Base-by-base conservation (phyloP, 2,888 invertebrate species). In the Epistrophella euchroma region DNA sequence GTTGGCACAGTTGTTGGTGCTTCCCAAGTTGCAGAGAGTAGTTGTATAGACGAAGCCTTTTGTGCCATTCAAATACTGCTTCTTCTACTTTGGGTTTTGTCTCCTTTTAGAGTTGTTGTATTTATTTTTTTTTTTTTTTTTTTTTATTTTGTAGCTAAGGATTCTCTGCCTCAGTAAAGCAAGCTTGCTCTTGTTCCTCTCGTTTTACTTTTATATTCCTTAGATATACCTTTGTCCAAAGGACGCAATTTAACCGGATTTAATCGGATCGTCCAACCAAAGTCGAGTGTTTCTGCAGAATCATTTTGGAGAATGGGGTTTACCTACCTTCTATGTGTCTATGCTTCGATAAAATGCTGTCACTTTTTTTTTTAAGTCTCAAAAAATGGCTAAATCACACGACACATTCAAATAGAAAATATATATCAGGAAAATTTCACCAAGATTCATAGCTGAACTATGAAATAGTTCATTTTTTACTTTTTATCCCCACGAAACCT, bases 191-290 rank as follows among this genome's bases (percentile, higher is more conserved):
- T 22, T 71, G 40, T 64, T 62, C 19, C 45, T 64, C 13, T 45
- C 7, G 17, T 62, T 62, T 0, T n/a, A n/a, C 43, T 62, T 62
- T 25, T 60, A 25, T 60, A 25, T 66, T 66, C 40, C n/a, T 64
- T 55, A 10, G 19, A 37, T 71, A 71, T 56, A 32, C 86, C 82
- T 86, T 82, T 77, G 62, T 81, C 70, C 73, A 13, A 81, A 81
- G 81, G 70, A 81, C 81, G 85, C 82, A 86, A 86, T 86, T 82
- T 86, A 86, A 86, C 32, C 66, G 82, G 86, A 86, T 82, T 86
- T 82, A 86, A 86, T 82, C 71, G 77, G 86, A 78, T 78, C 35
- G 77, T 52, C 82, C 77, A 74, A 86, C 85, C 85, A 64, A 56
- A 45, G 78, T 70, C 56, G 73, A 77, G 58, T 32, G 71, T 58